A percentile compares a stretch with the other conserved stretches of the same genome.
Evolutionary conservation across 2,888 invertebrate species (phyloP).

Genomic region (Dendrolimus houi): DNA sequence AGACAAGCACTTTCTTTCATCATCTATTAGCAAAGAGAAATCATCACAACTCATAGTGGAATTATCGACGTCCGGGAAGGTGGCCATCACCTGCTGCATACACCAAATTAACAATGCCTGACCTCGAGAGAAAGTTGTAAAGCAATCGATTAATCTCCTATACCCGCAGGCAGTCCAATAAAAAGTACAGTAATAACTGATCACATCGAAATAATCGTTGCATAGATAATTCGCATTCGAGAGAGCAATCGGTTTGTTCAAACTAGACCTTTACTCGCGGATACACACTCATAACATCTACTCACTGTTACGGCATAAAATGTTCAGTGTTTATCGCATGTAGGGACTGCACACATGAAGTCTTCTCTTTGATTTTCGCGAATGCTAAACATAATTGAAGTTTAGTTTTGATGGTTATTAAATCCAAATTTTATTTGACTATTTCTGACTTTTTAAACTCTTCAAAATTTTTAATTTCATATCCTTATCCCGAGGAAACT

Average conservation of each 20-base stretch:
- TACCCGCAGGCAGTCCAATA: conserved; percentile 45
- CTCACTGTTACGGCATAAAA: too few relatives aligned
- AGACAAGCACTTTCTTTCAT: too few relatives aligned
- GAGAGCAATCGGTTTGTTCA: conserved; percentile 30
- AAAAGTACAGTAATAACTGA: conserved; percentile 54
- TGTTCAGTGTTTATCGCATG: too few relatives aligned
- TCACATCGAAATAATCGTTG: conserved; percentile 50
- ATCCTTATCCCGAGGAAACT: too few relatives aligned
- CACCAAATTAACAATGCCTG: conserved; percentile 43
- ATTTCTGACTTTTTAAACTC: too few relatives aligned
- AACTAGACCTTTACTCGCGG: neutral
- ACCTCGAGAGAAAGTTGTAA: conserved; percentile 54
- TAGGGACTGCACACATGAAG: too few relatives aligned
- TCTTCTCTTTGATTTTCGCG: too few relatives aligned
- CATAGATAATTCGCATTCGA: conserved; percentile 50
- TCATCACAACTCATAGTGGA: conserved; percentile 34
- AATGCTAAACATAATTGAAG: too few relatives aligned
- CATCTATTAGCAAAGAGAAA: conserved; percentile 16
- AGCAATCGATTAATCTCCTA: conserved; percentile 56
- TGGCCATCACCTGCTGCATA: conserved; percentile 27
- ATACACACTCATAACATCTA: too few relatives aligned
- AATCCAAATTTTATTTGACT: too few relatives aligned
- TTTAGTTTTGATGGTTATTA: too few relatives aligned
- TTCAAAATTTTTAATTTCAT: too few relatives aligned
- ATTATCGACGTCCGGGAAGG: conserved; percentile 39